These are phyloP conservation scores for Ara ararauna DNA, from an alignment of 2,797 vertebrate genomes.

Conservation along the genomic window DNA sequence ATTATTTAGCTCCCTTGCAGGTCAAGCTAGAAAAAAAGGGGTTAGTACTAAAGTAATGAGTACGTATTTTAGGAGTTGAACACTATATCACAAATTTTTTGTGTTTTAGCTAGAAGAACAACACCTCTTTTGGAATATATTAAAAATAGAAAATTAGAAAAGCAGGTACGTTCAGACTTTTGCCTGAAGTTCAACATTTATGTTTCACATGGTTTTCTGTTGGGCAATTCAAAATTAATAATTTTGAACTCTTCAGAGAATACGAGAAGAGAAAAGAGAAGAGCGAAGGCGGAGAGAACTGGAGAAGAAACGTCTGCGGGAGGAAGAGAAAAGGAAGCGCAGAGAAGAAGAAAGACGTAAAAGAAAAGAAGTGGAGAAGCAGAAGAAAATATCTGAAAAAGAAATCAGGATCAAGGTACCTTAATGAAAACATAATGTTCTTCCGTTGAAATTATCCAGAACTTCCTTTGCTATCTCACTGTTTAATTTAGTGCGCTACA, in stretches of 20 bases:
- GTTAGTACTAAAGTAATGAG: conserved; percentile 46
- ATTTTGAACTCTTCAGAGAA: conserved; percentile 82
- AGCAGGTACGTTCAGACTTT: conserved; percentile 87
- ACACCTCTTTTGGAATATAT: conserved; percentile 98
- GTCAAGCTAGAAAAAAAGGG: conserved; percentile 45
- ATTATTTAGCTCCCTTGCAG: conserved; percentile 17
- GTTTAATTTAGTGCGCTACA: not conserved
- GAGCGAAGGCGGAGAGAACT: conserved; percentile 91
- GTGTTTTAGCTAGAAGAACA: conserved; percentile 92
- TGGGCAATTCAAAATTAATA: conserved; percentile 20
- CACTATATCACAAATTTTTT: conserved; percentile 72
- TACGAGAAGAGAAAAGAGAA: conserved; percentile 96
- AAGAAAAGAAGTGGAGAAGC: conserved; percentile 92
- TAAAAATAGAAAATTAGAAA: conserved; percentile 98
- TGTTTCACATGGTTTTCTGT: not conserved
- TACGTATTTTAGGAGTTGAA: conserved; percentile 68
- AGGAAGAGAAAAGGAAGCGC: conserved; percentile 94
- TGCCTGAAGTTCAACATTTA: conserved; percentile 47
- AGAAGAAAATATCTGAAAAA: conserved; percentile 91
- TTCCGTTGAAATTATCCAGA: not conserved
- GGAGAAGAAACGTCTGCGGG: conserved; percentile 92
- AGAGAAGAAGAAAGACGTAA: conserved; percentile 93
- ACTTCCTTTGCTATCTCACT: not conserved
- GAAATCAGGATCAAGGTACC: conserved; percentile 94
- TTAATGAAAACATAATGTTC: not conserved